Percentiles rank a stretch among this genome's conserved stretches.
Conservation (phyloP, 37 sponge, comb jelly and placozoan genomes). For the Geodia barretti region DNA sequence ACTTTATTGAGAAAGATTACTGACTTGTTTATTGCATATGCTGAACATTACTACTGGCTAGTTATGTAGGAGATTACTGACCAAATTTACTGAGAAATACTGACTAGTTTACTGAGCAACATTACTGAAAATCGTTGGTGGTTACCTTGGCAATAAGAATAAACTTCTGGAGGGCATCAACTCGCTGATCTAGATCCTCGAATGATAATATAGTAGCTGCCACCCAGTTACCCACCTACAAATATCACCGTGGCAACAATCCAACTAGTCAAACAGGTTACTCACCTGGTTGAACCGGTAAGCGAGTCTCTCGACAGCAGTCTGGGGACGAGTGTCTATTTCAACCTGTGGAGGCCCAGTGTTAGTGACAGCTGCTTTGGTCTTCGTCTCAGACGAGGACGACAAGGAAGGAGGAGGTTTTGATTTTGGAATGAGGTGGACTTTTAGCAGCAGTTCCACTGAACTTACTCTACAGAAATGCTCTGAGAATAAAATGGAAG, state of each 20-base stretch:
- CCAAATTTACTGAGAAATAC: too few relatives aligned
- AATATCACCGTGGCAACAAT: too few relatives aligned
- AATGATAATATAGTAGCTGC: conserved; percentile 54
- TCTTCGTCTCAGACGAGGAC: too few relatives aligned
- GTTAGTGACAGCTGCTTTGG: not conserved
- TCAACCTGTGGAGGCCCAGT: not conserved
- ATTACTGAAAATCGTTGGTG: too few relatives aligned
- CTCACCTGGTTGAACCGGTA: conserved; percentile 79
- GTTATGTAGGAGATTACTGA: too few relatives aligned
- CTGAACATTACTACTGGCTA: too few relatives aligned
- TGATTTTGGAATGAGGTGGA: conserved; percentile 43
- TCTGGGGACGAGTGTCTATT: conserved; percentile 21
- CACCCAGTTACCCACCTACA: conserved; percentile 86
- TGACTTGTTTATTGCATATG: too few relatives aligned
- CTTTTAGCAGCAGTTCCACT: conserved; percentile 64
- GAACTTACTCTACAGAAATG: conserved; percentile 51
- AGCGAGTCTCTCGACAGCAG: conserved; percentile 69
- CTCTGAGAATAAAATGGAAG: conserved; percentile 45
- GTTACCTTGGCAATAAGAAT: conserved; percentile 64
- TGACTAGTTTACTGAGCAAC: too few relatives aligned
- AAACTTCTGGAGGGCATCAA: conserved; percentile 57
- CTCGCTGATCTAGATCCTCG: conserved; percentile 69
- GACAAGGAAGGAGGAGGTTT: not conserved
- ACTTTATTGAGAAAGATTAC: too few relatives aligned
- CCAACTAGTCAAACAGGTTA: too few relatives aligned